Conservation (phyloP, 2,113 vertebrate species). For the Brachyhypopomus gauderio region DNA sequence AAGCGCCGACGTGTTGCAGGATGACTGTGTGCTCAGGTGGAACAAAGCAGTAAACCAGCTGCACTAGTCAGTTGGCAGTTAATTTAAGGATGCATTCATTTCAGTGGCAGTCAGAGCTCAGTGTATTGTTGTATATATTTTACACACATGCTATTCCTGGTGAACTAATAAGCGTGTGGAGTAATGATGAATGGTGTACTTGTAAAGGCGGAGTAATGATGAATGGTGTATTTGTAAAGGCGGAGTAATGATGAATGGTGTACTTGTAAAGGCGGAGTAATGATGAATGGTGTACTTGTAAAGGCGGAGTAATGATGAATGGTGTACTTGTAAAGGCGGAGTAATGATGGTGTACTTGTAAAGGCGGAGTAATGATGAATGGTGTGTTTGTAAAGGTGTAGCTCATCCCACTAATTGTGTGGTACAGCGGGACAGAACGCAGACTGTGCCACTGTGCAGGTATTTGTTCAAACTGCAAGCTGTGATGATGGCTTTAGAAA, state of each 20-base stretch:
- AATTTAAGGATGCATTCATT: too few relatives aligned
- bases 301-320: neutral
- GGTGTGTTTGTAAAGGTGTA: neutral
- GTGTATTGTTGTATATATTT: too few relatives aligned
- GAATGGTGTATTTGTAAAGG: too few relatives aligned
- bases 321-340: too few relatives aligned
- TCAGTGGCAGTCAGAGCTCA: too few relatives aligned
- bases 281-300: neutral
- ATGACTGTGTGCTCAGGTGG: neutral
- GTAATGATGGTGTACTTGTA: neutral
- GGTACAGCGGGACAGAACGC: neutral
- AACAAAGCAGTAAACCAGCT: neutral
- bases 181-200: neutral
- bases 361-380: too few relatives aligned
- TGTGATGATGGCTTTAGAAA: neutral
- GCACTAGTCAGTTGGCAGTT: too few relatives aligned
- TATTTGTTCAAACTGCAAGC: neutral
- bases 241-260: neutral
- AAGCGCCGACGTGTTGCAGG: neutral
- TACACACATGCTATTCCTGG: too few relatives aligned
- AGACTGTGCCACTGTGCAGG: neutral
- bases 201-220: neutral
- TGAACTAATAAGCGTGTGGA: neutral
- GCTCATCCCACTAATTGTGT: neutral
- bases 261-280: too few relatives aligned